Evolutionary conservation across 1,140 invertebrate genomes (phyloP).

Genomic region (Condylostylus longicornis): DNA sequence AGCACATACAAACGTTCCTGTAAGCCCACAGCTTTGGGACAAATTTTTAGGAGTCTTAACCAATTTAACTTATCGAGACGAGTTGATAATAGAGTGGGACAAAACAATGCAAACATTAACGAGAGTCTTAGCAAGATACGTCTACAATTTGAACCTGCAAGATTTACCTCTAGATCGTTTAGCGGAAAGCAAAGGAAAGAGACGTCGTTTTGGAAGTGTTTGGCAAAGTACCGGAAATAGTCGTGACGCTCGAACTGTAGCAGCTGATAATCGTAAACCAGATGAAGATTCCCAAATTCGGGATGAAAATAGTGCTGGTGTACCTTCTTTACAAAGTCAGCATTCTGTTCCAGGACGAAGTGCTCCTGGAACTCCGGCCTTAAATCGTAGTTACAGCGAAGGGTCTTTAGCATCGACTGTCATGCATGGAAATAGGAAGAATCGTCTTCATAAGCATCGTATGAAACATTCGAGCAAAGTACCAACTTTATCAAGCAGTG

Average conservation of each 20-base stretch:
- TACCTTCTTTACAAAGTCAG: neutral
- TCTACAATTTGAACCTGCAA: conserved; percentile 81
- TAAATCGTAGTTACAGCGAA: conserved; percentile 38
- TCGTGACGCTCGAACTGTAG: conserved; percentile 7
- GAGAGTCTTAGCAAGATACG: conserved; percentile 77
- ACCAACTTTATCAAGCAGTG: conserved; percentile 34
- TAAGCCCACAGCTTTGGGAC: conserved; percentile 82
- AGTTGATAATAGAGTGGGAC: conserved; percentile 93
- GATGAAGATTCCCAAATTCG: conserved; percentile 21
- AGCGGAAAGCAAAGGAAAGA: conserved; percentile 68
- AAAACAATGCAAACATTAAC: conserved; percentile 95
- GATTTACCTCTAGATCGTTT: conserved; percentile 76
- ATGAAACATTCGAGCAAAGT: conserved; percentile 3
- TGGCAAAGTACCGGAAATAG: conserved; percentile 22
- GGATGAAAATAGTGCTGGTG: conserved; percentile 4
- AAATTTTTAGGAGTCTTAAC: conserved; percentile 79
- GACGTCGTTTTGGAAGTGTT: conserved; percentile 37
- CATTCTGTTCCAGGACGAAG: conserved; percentile 1
- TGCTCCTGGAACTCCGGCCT: conserved; percentile 27
- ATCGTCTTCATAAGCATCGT: conserved; percentile 12
- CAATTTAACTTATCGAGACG: conserved; percentile 84
- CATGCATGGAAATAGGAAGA: conserved; percentile 22
- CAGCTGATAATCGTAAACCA: conserved; percentile 19
- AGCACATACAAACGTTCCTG: conserved; percentile 86
- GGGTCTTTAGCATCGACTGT: conserved; percentile 32